phyloP scores from a whole-genome alignment of 2,797 vertebrate species.

The Crocidura indochinensis region DNA sequence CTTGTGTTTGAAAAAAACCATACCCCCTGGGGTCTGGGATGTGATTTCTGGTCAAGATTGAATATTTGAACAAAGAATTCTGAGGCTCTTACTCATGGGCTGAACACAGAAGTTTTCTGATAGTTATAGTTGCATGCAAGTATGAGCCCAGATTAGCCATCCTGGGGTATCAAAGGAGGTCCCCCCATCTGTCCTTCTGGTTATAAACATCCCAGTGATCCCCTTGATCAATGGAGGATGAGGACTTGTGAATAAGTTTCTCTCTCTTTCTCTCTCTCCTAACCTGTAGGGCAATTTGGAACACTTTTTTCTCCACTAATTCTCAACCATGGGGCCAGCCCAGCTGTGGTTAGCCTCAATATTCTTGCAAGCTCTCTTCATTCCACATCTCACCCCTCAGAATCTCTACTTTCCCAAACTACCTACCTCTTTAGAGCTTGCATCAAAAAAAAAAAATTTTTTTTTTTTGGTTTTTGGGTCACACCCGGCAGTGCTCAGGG shows the following conservation, averaged over 20 bases:
- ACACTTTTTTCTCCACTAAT: neutral
- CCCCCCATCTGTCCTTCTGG: neutral
- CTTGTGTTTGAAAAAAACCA: conserved; percentile 70
- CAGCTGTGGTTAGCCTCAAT: neutral
- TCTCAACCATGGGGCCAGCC: neutral
- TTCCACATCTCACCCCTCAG: neutral
- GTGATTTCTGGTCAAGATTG: conserved; percentile 58
- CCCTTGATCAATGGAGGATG: neutral
- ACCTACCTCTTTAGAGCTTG: neutral
- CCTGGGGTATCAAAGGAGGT: too few species aligned
- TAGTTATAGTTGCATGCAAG: neutral
- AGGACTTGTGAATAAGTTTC: neutral
- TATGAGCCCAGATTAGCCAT: neutral
- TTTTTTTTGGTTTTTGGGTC: too few species aligned
- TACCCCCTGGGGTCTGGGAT: neutral
- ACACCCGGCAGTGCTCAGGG: too few species aligned
- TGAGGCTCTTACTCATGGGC: neutral
- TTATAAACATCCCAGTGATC: neutral
- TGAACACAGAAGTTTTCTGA: neutral
- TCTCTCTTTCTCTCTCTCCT: too few species aligned
- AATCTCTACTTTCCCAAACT: neutral
- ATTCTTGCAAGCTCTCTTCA: neutral
- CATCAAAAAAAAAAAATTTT: neutral
- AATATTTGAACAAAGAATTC: neutral
- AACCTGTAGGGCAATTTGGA: too few species aligned